These are phyloP conservation scores for Fragum whitleyi DNA, from an alignment of 2,888 invertebrate species.

Conservation along the genomic window DNA sequence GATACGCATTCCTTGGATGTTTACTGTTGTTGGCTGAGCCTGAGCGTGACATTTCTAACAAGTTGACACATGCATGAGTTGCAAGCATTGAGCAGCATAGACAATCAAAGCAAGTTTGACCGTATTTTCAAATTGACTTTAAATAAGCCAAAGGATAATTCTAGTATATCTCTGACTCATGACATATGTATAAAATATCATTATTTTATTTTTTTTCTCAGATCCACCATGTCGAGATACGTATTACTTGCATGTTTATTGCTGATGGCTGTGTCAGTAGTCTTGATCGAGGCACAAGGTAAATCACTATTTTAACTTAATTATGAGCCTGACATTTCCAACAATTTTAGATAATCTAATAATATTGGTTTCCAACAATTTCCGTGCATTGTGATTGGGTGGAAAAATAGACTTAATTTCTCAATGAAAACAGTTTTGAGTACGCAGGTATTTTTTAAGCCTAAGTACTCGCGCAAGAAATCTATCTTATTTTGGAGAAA, in stretches of 20 bases:
- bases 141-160: too few relatives aligned
- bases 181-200: too few relatives aligned
- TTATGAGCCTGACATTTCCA: not conserved
- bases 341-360: not conserved
- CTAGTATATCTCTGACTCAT: too few relatives aligned
- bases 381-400: not conserved
- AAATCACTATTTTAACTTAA: not conserved
- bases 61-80: too few relatives aligned
- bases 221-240: constrained; percentile 41
- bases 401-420: not conserved
- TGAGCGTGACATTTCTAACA: too few relatives aligned
- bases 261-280: constrained; percentile 25
- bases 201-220: not conserved
- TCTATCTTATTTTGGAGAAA: too few relatives aligned
- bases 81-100: too few relatives aligned
- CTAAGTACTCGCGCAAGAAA: too few relatives aligned
- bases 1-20: constrained; percentile 40
- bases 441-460: too few relatives aligned
- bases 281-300: constrained; percentile 42
- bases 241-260: constrained; percentile 42
- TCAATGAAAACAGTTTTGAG: not conserved
- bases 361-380: not conserved
- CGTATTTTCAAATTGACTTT: too few relatives aligned
- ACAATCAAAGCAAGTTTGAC: too few relatives aligned
- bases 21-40: constrained; percentile 37